phyloP scores from a whole-genome alignment of 1,140 invertebrate genomes.

The Schlechtendalia chinensis region DNA sequence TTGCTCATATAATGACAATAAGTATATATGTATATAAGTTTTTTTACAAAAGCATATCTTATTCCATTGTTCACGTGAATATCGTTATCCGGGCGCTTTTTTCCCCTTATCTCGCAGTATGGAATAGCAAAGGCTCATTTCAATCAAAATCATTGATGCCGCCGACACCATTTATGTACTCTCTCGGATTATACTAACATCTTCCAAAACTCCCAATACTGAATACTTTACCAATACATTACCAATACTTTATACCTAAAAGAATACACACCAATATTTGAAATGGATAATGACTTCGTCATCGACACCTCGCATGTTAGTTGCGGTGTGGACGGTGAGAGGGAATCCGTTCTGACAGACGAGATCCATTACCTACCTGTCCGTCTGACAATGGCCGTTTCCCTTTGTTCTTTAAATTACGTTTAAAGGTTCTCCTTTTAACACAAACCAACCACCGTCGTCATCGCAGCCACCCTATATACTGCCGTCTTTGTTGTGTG shows the following conservation, averaged over 20 bases:
- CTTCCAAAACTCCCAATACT: background rate
- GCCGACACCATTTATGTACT: background rate
- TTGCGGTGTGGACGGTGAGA: background rate
- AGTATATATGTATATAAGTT: constrained; percentile 3
- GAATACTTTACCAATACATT: too few relatives aligned
- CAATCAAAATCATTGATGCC: constrained; percentile 1
- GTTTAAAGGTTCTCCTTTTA: constrained; percentile 38
- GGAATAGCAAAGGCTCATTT: background rate
- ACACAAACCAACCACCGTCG: background rate
- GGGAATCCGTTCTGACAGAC: background rate
- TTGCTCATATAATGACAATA: constrained; percentile 44
- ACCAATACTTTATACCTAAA: too few relatives aligned
- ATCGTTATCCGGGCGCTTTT: background rate
- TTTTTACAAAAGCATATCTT: constrained; percentile 28
- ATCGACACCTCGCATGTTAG: background rate
- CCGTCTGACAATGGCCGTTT: constrained; percentile 27
- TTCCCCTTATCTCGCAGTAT: background rate
- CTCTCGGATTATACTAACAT: background rate
- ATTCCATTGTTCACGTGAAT: background rate
- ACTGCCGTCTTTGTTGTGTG: constrained; percentile 14
- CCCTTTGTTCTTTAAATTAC: constrained; percentile 15
- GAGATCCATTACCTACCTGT: constrained; percentile 39
- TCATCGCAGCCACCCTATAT: background rate
- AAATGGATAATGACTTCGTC: constrained; percentile 20
- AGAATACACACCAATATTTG: background rate